Evolutionary conservation across 2,113 vertebrate genomes (phyloP).

Genomic region (Nesoenas mayeri): DNA sequence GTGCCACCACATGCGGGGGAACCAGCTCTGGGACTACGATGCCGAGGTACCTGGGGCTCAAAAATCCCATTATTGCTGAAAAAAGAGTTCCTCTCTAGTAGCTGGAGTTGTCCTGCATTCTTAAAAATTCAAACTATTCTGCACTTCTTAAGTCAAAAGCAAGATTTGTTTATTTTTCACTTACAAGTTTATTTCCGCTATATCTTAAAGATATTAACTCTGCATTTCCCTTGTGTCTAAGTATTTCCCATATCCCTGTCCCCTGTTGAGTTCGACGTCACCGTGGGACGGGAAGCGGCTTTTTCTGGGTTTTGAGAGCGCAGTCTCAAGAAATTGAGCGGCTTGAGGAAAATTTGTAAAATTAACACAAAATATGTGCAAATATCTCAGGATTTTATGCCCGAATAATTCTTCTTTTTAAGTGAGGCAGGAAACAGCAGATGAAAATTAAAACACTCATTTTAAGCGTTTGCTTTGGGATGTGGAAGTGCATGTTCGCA

Average conservation of each 20-base stretch:
- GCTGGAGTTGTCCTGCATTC: rapidly evolving
- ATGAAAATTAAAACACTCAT: neutral
- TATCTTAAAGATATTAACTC: neutral
- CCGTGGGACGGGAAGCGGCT: rapidly evolving
- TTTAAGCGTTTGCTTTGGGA: neutral
- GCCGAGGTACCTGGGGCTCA: conserved; percentile 82
- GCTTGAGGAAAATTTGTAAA: neutral
- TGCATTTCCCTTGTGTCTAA: neutral
- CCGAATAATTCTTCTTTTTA: neutral
- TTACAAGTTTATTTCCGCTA: neutral
- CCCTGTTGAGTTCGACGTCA: rapidly evolving
- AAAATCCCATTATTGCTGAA: neutral
- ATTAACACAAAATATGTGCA: neutral
- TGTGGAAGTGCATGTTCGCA: neutral
- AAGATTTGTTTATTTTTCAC: neutral
- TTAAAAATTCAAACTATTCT: rapidly evolving
- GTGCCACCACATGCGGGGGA: conserved; percentile 98
- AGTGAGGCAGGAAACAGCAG: neutral
- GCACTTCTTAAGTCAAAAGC: neutral
- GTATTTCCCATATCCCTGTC: rapidly evolving
- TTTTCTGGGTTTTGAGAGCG: neutral
- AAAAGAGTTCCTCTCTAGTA: neutral
- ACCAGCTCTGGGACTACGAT: conserved; percentile 99
- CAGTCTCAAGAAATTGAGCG: neutral
- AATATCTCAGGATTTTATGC: neutral